phyloP scores from a whole-genome alignment of 2,113 vertebrate species.

The Phocoena sinus region DNA sequence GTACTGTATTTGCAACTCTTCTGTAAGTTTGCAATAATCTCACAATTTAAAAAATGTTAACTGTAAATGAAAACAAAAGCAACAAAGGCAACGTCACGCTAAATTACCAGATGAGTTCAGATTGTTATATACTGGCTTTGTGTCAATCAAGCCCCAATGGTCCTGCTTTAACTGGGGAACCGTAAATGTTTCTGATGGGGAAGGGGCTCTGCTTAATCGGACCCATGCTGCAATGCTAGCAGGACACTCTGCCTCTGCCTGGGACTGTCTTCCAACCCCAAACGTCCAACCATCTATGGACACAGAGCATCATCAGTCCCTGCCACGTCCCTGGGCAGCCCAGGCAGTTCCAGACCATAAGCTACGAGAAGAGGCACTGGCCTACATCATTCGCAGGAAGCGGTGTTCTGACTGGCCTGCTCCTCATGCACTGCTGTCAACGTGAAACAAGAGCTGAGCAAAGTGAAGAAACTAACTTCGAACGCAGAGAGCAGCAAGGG shows the following conservation, averaged over 20 bases:
- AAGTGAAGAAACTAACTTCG: neutral
- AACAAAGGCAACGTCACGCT: neutral
- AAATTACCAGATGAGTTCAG: neutral
- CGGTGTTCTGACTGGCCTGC: neutral
- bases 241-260: neutral
- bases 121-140: neutral
- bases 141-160: neutral
- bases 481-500: neutral
- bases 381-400: neutral
- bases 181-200: neutral
- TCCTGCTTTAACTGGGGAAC: neutral
- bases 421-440: neutral
- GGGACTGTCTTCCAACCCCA: neutral
- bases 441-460: neutral
- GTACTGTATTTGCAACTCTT: neutral
- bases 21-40: neutral
- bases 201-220: neutral
- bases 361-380: neutral
- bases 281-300: neutral
- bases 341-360: fast-evolving
- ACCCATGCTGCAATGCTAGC: fast-evolving
- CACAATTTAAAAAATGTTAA: neutral
- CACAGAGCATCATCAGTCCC: no score
- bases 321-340: no score
- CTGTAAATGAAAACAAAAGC: neutral